Evolutionary conservation across 2,113 vertebrate genomes (phyloP).

Genomic region (Rhodinocichla rosea): DNA sequence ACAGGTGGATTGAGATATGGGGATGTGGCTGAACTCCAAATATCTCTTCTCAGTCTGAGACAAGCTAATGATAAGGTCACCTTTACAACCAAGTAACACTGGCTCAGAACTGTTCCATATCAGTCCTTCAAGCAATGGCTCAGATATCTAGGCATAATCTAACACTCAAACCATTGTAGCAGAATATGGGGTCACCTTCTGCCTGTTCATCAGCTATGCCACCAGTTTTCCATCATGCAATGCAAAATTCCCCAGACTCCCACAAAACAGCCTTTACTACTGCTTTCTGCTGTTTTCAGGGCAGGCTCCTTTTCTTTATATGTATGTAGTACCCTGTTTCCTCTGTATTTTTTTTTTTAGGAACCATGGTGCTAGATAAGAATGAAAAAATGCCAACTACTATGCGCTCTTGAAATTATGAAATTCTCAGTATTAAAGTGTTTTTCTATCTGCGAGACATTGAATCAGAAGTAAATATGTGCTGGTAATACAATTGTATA

Average conservation of each 20-base stretch:
- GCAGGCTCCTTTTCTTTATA: neutral
- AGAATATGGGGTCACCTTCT: neutral
- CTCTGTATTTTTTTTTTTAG: neutral
- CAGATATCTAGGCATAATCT: neutral
- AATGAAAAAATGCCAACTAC: neutral
- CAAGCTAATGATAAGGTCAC: neutral
- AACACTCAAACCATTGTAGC: fast-evolving
- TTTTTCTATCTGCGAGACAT: neutral
- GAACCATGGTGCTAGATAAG: neutral
- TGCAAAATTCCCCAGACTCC: neutral
- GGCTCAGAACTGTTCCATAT: neutral
- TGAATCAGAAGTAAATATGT: neutral
- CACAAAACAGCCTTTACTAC: neutral
- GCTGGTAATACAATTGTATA: neutral
- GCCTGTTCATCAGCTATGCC: neutral
- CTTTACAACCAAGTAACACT: neutral
- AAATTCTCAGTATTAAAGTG: neutral
- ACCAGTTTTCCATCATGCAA: neutral
- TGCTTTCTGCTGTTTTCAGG: neutral
- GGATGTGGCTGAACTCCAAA: neutral
- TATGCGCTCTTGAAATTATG: neutral
- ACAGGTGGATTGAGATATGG: neutral
- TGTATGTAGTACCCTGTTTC: neutral
- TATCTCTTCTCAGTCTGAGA: neutral
- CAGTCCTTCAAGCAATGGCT: neutral